Evolutionary conservation across 2,797 vertebrate species (phyloP).

Genomic region (Kryptolebias ocellatus): DNA sequence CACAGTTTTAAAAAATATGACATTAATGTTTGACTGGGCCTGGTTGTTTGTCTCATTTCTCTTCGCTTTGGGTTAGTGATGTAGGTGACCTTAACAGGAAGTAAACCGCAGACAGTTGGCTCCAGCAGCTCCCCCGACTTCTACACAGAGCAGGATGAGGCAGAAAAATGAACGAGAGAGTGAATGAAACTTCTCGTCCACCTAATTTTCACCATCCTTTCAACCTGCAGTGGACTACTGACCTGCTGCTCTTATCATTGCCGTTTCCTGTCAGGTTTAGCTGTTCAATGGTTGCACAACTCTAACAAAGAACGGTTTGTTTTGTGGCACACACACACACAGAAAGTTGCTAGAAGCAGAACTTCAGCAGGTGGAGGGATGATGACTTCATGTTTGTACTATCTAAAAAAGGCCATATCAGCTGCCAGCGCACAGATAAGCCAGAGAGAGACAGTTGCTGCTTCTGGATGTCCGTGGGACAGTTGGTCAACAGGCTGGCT

Average conservation of each 20-base stretch:
- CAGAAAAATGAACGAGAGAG: too few species aligned
- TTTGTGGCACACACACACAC: constrained; percentile 58
- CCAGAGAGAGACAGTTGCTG: constrained; percentile 49
- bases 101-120: not conserved
- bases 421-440: constrained; percentile 71
- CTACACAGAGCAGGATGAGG: not conserved
- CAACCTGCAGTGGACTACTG: constrained; percentile 34
- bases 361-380: constrained; percentile 66
- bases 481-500: constrained; percentile 51
- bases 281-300: constrained; percentile 48
- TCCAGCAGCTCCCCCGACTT: not conserved
- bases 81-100: not conserved
- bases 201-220: constrained; percentile 35
- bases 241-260: constrained; percentile 49
- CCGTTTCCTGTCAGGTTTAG: constrained; percentile 66
- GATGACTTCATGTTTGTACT: constrained; percentile 71
- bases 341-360: constrained; percentile 54
- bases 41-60: too few species aligned
- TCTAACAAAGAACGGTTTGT: constrained; percentile 53
- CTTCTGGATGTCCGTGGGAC: constrained; percentile 42
- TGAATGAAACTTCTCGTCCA: not conserved
- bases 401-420: constrained; percentile 63
- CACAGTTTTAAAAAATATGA: too few species aligned
- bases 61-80: too few species aligned
- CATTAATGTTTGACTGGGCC: too few species aligned